A percentile compares a stretch with the other conserved stretches of the same genome.
These are phyloP conservation scores for Ectobius pallidus DNA, from an alignment of 2,888 invertebrate species.

Conservation along the genomic window DNA sequence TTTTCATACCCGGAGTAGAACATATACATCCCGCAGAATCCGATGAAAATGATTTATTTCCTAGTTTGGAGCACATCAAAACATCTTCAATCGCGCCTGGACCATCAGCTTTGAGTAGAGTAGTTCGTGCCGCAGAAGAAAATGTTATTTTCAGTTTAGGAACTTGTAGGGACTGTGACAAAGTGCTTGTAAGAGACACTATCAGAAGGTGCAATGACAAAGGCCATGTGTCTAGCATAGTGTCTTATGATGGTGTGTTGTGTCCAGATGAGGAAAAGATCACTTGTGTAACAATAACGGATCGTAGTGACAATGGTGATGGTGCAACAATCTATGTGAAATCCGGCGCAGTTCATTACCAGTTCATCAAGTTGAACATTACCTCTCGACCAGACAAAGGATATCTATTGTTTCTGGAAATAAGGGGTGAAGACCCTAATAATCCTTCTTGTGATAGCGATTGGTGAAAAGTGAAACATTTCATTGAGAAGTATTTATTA, in stretches of 20 bases:
- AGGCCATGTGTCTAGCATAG: neutral
- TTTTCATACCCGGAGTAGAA: too few species aligned
- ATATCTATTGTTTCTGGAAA: slow-evolving; percentile 7
- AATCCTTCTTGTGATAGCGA: too few species aligned
- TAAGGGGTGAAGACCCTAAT: neutral
- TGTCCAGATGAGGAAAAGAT: neutral
- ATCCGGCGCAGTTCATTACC: neutral
- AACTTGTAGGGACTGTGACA: neutral
- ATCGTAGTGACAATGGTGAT: neutral
- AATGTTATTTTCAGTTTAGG: neutral
- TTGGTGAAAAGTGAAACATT: too few species aligned
- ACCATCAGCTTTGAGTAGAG: neutral
- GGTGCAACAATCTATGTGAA: neutral
- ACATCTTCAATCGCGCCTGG: too few species aligned
- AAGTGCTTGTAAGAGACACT: neutral
- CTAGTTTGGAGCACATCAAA: too few species aligned
- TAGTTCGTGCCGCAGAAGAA: too few species aligned
- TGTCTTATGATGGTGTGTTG: neutral
- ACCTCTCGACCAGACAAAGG: slow-evolving; percentile 9
- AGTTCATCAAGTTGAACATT: slow-evolving; percentile 4
- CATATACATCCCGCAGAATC: too few species aligned
- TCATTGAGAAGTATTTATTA: too few species aligned
- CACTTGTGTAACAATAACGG: neutral
- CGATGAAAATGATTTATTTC: too few species aligned
- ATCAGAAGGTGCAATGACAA: neutral